These are phyloP conservation scores for Phrynocephalus versicolor DNA, from an alignment of 2,113 vertebrate genomes.

Conservation along the genomic window DNA sequence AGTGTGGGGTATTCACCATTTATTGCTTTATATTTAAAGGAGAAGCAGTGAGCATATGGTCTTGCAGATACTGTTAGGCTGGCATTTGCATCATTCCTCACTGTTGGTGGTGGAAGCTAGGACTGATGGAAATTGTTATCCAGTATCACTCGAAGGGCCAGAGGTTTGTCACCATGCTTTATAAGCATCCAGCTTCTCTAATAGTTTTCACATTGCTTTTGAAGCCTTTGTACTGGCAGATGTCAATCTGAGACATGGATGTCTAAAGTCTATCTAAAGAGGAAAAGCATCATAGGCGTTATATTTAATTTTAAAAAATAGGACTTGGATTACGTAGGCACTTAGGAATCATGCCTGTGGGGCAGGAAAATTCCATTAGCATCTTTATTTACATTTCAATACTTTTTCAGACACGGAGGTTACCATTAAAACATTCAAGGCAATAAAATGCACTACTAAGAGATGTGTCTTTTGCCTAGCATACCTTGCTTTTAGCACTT, in stretches of 20 bases:
- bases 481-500: background rate
- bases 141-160: background rate
- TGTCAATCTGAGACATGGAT: background rate
- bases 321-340: background rate
- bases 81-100: background rate
- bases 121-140: background rate
- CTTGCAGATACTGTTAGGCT: background rate
- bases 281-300: background rate
- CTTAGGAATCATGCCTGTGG: background rate
- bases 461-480: background rate
- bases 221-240: background rate
- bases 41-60: background rate
- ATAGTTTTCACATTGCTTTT: background rate
- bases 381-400: slow-evolving; percentile 19
- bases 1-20: background rate
- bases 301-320: background rate
- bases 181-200: background rate
- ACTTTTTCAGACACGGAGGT: background rate
- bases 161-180: background rate
- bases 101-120: no score
- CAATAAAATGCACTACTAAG: slow-evolving; percentile 11
- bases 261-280: slow-evolving; percentile 25
- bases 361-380: background rate
- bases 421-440: slow-evolving; percentile 12
- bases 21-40: background rate